Conservation (phyloP, 2,113 vertebrate species). For the Oryzias javanicus region DNA sequence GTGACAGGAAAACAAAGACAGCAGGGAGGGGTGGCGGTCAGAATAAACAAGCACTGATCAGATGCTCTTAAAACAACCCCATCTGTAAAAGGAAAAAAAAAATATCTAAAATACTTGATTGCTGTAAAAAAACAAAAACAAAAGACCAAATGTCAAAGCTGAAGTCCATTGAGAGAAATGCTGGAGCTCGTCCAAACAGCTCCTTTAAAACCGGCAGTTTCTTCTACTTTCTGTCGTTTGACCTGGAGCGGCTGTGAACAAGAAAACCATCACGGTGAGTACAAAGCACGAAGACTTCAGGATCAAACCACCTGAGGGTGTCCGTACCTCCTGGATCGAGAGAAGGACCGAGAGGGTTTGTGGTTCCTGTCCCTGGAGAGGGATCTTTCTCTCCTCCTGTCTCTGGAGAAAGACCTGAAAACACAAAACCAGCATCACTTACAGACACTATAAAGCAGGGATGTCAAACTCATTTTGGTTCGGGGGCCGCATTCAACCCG, state of each 20-base stretch:
- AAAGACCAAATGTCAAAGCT: constrained; percentile 35
- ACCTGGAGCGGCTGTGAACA: constrained; percentile 89
- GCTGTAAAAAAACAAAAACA: constrained; percentile 40
- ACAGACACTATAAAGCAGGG: background rate
- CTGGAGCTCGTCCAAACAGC: constrained; percentile 30
- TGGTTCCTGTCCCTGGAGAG: constrained; percentile 96
- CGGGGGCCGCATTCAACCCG: too few species aligned
- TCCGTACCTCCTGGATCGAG: constrained; percentile 92
- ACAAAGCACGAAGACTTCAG: background rate
- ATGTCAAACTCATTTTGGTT: too few species aligned
- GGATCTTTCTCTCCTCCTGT: constrained; percentile 96
- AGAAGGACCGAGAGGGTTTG: constrained; percentile 96
- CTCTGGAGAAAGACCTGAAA: constrained; percentile 94
- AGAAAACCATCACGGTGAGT: background rate
- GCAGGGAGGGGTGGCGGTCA: constrained; percentile 35
- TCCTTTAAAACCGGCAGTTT: constrained; percentile 33
- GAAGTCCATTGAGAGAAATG: constrained; percentile 53
- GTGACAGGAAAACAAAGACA: constrained; percentile 58
- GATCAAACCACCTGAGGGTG: background rate
- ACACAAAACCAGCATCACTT: background rate
- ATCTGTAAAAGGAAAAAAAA: constrained; percentile 18
- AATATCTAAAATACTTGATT: constrained; percentile 67
- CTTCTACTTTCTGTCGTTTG: constrained; percentile 90
- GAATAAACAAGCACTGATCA: constrained; percentile 19
- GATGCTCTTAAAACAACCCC: constrained; percentile 30